Conservation (phyloP, 64 coral and sea anemone species). For the Montipora sp. region DNA sequence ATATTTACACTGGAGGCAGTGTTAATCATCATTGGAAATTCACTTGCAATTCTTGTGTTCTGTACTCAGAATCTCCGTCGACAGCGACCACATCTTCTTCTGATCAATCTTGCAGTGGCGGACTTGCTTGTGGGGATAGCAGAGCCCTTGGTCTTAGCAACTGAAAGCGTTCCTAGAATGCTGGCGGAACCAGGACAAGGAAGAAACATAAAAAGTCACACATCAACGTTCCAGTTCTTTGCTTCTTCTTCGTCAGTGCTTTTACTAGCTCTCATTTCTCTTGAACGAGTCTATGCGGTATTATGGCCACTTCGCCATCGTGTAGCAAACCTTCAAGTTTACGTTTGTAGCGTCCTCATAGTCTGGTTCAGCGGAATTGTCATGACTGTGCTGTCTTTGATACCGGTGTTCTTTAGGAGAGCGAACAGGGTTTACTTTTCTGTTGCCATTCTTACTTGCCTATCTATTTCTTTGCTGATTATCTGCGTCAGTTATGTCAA, state of each 20-base stretch:
- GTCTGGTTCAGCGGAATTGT: background rate
- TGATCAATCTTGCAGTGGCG: background rate
- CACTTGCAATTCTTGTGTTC: background rate
- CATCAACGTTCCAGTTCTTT: background rate
- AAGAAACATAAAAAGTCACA: background rate
- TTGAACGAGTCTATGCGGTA: background rate
- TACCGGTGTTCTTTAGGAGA: background rate
- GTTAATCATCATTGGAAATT: background rate
- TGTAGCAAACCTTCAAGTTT: background rate
- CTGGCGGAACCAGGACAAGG: background rate
- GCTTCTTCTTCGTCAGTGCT: slow-evolving; percentile 1
- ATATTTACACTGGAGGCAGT: background rate
- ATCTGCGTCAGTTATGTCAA: slow-evolving; percentile 6
- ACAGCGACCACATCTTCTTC: background rate
- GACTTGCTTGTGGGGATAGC: background rate
- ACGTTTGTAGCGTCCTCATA: background rate
- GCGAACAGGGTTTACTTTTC: background rate
- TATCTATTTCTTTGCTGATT: background rate
- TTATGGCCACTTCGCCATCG: slow-evolving; percentile 7
- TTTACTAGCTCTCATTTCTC: slow-evolving; percentile 11
- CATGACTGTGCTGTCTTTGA: background rate
- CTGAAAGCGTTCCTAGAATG: background rate
- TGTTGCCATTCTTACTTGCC: background rate
- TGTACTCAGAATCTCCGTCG: background rate
- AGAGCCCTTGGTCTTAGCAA: background rate